These are phyloP conservation scores for Sarcophaga caerulescens DNA, from an alignment of 2,888 invertebrate genomes.

Conservation along the genomic window DNA sequence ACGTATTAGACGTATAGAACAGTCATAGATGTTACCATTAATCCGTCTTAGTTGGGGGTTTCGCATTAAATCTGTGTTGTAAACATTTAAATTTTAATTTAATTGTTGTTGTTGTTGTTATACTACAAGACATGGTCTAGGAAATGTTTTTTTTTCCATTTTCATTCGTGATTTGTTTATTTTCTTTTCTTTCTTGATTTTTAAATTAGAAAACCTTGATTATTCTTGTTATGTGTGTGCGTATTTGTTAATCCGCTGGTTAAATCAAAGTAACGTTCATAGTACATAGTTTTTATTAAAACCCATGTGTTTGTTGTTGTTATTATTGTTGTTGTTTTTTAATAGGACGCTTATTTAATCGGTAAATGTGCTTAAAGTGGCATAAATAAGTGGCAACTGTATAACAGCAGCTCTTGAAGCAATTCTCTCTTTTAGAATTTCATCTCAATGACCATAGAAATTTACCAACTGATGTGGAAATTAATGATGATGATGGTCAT, in stretches of 20 bases:
- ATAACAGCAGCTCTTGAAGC: slow-evolving; percentile 39
- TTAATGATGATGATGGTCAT: slow-evolving; percentile 73
- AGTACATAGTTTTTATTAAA: slow-evolving; percentile 13
- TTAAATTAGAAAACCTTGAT: slow-evolving; percentile 20
- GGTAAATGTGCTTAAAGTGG: slow-evolving; percentile 18
- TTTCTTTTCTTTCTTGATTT: background rate
- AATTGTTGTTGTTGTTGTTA: slow-evolving; percentile 33
- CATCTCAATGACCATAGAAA: slow-evolving; percentile 71
- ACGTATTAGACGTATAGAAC: slow-evolving; percentile 61
- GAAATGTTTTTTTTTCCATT: slow-evolving; percentile 39
- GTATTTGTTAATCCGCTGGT: slow-evolving; percentile 10
- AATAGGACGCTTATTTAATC: background rate
- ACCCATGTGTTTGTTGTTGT: background rate
- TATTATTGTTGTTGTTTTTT: background rate
- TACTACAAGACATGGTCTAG: slow-evolving; percentile 41
- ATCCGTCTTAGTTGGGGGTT: slow-evolving; percentile 69
- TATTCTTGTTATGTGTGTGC: background rate
- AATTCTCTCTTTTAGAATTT: slow-evolving; percentile 57
- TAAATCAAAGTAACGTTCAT: slow-evolving; percentile 19
- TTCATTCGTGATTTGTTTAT: slow-evolving; percentile 7
- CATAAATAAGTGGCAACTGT: slow-evolving; percentile 47
- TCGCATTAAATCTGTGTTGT: slow-evolving; percentile 68
- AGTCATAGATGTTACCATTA: slow-evolving; percentile 69
- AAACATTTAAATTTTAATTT: slow-evolving; percentile 67
- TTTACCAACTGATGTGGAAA: slow-evolving; percentile 78